These are phyloP conservation scores for Stenolophus ochropezus DNA, from an alignment of 2,888 invertebrate genomes.

Conservation along the genomic window DNA sequence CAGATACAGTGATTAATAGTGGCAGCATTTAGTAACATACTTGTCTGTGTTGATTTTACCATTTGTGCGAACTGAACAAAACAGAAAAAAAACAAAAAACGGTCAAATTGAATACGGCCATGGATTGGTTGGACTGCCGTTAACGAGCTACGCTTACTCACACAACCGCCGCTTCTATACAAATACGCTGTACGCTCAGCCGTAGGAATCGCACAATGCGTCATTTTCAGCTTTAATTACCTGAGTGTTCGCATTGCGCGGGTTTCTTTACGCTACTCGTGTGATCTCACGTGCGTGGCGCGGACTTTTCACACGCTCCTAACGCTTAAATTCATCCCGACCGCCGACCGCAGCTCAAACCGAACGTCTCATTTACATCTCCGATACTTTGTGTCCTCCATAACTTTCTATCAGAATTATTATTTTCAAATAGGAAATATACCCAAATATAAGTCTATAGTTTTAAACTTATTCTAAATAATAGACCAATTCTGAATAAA, in stretches of 20 bases:
- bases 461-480: no score
- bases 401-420: no score
- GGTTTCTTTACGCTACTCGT: conserved; percentile 36
- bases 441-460: no score
- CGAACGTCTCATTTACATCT: background rate
- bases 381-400: no score
- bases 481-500: no score
- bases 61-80: conserved; percentile 51
- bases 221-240: conserved; percentile 58
- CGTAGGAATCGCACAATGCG: conserved; percentile 50
- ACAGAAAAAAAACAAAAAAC: conserved; percentile 48
- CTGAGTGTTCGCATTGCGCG: conserved; percentile 45
- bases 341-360: background rate
- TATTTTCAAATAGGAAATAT: no score
- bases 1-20: conserved; percentile 51
- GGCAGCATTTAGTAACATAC: conserved; percentile 52
- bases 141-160: conserved; percentile 44
- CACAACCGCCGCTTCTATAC: conserved; percentile 28
- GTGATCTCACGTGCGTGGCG: conserved; percentile 38
- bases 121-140: conserved; percentile 50
- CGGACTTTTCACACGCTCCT: conserved; percentile 2
- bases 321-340: background rate
- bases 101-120: conserved; percentile 56
- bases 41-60: conserved; percentile 55
- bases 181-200: conserved; percentile 37